Evolutionary conservation across 2,888 invertebrate species (phyloP), one percentile per base, ranked within the genome.

Genomic region (Leptogaster cylindrica): DNA sequence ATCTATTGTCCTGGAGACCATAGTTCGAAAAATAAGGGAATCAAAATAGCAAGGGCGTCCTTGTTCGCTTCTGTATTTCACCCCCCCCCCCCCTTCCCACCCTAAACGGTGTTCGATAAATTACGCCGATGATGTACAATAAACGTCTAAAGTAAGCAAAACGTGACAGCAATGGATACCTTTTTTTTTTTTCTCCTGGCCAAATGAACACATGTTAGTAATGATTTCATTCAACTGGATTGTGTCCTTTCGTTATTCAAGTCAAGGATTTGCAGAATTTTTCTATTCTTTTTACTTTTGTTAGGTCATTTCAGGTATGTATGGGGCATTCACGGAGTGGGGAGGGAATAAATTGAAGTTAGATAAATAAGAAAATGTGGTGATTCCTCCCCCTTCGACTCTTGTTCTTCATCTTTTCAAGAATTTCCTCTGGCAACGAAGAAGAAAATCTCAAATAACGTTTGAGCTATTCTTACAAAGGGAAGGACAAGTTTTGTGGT

Each of bases 121-220:
- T 52, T 52, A 52, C 51, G 14, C 16, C 31, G 51, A 52, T 52
- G 61, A 61, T 44, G 27, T 65, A 65, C 66, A 66, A 70, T 65
- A 67, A 70, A 70, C 65, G 63, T 70, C 67, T 46, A 61, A 67
- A 67, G 67, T 67, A 70, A 70, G 66, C 70, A 66, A 65, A 67
- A 70, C 70, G 67, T 70, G 70, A 67, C 65, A 65, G 55, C 65
- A 61, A 63, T 16, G 18, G 63, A 46, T 39, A 55, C 39, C 55
- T 55, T 36, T 48, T 52, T 39, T 36, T 48, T 52, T 55, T 27
- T 55, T 10, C 23, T n/a, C 25, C 18, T 18, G 20, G 28, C 39
- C 33, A 55, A 33, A 27, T 55, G 55, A 55, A 55, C 55, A 55
- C 28, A 55, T 33, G 55, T 55, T 55, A 20, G 55, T 55, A 33